These are phyloP conservation scores for Pollicipes pollicipes DNA, from an alignment of 1,140 invertebrate species.

Conservation along the genomic window DNA sequence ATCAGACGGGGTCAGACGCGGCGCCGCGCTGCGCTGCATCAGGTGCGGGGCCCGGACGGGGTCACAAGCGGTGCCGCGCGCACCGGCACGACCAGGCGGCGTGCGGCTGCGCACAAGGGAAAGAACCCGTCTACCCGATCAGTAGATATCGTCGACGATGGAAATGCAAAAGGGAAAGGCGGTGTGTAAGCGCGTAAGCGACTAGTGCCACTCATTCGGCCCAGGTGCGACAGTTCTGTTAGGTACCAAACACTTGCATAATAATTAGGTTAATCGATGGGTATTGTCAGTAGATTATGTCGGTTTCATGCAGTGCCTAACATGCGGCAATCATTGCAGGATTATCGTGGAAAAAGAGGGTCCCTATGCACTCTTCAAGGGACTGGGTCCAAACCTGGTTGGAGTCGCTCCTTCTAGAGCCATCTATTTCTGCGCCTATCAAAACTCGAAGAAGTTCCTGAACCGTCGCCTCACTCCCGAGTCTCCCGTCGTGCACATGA, in stretches of 20 bases:
- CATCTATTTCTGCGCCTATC: conserved; percentile 98
- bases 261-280: no score
- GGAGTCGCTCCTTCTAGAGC: conserved; percentile 95
- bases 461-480: conserved; percentile 64
- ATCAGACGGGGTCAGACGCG: no score
- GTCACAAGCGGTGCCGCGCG: conserved; percentile 90
- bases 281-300: no score
- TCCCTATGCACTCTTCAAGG: conserved; percentile 81
- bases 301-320: no score
- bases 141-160: conserved; percentile 23
- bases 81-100: conserved; percentile 95
- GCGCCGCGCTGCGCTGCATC: no score
- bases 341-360: conserved; percentile 89
- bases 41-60: conserved; percentile 46
- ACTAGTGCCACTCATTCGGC: no score
- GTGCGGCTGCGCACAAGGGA: conserved; percentile 87
- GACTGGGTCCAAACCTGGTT: conserved; percentile 88
- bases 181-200: conserved; percentile 10
- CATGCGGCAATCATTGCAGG: conserved; percentile 31
- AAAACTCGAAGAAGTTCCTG: conserved; percentile 67
- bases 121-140: conserved; percentile 34
- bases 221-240: no score
- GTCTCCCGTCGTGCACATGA: conserved; percentile 81
- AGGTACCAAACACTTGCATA: no score
- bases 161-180: conserved; percentile 27